Evolutionary conservation across 2,888 invertebrate species (phyloP), one percentile per base, ranked within the genome.

Genomic region (Halictus ligatus): DNA sequence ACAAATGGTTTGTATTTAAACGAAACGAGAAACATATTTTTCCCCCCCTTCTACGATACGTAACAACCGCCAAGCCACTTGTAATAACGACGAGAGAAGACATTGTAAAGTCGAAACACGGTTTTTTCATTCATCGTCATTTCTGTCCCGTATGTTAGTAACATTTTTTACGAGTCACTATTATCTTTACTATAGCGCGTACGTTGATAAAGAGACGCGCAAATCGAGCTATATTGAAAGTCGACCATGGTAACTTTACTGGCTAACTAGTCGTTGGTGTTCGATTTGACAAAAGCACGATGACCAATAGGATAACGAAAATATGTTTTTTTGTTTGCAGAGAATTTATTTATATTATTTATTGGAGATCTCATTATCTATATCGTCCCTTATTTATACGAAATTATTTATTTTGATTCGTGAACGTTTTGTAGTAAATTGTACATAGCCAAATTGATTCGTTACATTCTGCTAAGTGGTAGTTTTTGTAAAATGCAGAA

Each of bases 141-240:
- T 80, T 75, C n/a, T 87, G 76, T 83, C 82, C 78, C 48, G 60
- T 83, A 78, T 75, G 72, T 75, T 83, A 80, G 78, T 86, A 87
- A n/a, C 83, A 78, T 83, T 86, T 87, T 87, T 80, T 86, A 87
- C 80, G 75, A 83, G 86, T 78, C 85, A 79, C 78, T 78, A 78
- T 78, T 78, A 73, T 78, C 83, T 87, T 76, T 78, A 86, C 83
- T 86, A 86, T 80, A 75, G 71, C 82, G 79, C 79, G 82, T 82
- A 82, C 58, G 25, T 78, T 71, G 48, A 82, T 64, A 43, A 78
- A 80, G 71, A 64, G 29, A 29, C 79, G 78, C 72, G 69, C 71
- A 12, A 71, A 71, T 58, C 60, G 74, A 77, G 69, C 73, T 71
- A 69, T 64, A 60, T 60, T 58, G n/a, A 77, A 60, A 60, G 46